Evolutionary conservation across 2,797 vertebrate genomes (phyloP).

Genomic region (Syncerus caffer): DNA sequence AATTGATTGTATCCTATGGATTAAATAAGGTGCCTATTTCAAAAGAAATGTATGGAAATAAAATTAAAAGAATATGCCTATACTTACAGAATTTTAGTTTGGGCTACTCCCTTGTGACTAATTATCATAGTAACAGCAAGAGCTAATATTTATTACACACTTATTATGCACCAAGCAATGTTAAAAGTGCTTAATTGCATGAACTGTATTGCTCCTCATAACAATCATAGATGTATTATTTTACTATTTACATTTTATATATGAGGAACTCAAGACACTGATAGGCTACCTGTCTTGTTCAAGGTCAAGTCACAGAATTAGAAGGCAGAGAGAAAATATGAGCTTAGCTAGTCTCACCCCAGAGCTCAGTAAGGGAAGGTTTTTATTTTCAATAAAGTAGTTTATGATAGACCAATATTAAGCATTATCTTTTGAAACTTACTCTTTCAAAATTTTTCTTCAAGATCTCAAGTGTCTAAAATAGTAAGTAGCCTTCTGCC

Average conservation of each 20-base stretch:
- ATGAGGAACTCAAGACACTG: not conserved
- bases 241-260: slow-evolving; percentile 10
- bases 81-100: not conserved
- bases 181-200: not conserved
- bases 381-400: slow-evolving; percentile 52
- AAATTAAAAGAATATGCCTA: not conserved
- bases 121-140: not conserved
- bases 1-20: not conserved
- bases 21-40: not conserved
- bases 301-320: slow-evolving; percentile 7
- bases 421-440: slow-evolving; percentile 25
- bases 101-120: not conserved
- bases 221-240: not conserved
- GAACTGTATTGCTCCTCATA: not conserved
- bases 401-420: slow-evolving; percentile 19
- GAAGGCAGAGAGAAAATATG: not conserved
- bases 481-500: not conserved
- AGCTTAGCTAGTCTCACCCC: not conserved
- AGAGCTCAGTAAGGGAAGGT: not conserved
- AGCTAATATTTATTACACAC: not conserved
- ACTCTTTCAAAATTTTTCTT: slow-evolving; percentile 41
- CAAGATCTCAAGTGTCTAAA: slow-evolving; percentile 51
- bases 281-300: not conserved
- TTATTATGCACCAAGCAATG: not conserved
- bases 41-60: slow-evolving; percentile 22